phyloP scores from a whole-genome alignment of 2,797 vertebrate genomes.

The Onychomys arenicola region DNA sequence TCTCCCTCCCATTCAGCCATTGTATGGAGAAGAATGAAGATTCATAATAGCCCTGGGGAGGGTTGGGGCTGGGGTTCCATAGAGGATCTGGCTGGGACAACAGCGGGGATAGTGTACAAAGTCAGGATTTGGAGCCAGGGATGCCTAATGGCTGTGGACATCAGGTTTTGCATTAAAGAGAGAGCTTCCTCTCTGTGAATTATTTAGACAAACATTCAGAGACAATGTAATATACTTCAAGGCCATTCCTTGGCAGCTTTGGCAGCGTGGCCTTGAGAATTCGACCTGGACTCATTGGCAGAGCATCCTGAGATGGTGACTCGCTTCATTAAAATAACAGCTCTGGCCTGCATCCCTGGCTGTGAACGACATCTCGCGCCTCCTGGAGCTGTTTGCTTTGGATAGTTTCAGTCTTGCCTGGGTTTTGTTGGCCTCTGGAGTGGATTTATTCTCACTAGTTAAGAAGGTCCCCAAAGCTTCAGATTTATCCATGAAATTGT shows the following conservation, averaged over 20 bases:
- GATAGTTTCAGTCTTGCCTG: conserved; percentile 10
- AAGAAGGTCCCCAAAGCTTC: conserved; percentile 60
- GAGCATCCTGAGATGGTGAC: conserved; percentile 38
- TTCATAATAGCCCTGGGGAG: rapidly evolving
- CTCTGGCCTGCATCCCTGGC: conserved; percentile 52
- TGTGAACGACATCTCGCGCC: conserved; percentile 67
- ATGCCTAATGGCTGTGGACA: background rate
- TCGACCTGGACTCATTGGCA: background rate
- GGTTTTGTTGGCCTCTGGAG: conserved; percentile 58
- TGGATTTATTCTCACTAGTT: conserved; percentile 54
- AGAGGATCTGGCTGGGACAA: background rate
- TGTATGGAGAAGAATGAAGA: background rate
- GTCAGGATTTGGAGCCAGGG: background rate
- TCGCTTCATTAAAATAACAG: conserved; percentile 71
- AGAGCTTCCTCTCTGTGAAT: conserved; percentile 30
- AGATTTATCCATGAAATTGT: conserved; percentile 70
- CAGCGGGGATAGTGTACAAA: rapidly evolving
- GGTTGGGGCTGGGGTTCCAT: background rate
- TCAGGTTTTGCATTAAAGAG: conserved; percentile 13
- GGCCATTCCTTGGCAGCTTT: background rate
- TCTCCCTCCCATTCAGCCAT: background rate
- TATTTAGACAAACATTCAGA: conserved; percentile 23
- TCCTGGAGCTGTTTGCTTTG: conserved; percentile 65
- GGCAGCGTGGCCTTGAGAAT: conserved; percentile 13
- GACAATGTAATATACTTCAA: background rate